Conservation (phyloP, 2,888 invertebrate species). For the Erynnis tages region DNA sequence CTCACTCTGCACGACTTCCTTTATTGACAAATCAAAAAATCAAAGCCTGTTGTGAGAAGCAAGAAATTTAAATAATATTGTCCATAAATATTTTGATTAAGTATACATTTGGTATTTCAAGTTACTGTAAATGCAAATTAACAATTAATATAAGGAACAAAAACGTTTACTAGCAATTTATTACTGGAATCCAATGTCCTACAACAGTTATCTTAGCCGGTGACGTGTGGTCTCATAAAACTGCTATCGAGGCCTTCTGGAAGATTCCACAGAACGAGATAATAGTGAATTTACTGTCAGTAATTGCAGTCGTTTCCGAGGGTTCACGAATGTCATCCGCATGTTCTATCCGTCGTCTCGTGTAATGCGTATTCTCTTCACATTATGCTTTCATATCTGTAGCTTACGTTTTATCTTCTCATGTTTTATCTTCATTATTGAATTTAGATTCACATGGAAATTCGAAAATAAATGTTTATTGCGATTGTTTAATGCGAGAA, state of each 20-base stretch:
- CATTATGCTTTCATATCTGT: neutral
- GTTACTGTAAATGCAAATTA: too few relatives aligned
- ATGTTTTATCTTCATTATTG: conserved; percentile 11
- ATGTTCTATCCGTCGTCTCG: neutral
- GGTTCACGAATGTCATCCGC: conserved; percentile 17
- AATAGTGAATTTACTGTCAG: conserved; percentile 20
- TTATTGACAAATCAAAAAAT: too few relatives aligned
- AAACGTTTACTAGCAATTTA: too few relatives aligned
- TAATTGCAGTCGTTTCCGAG: conserved; percentile 4
- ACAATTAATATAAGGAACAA: too few relatives aligned
- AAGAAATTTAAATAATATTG: too few relatives aligned
- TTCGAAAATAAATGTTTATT: neutral
- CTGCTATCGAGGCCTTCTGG: conserved; percentile 11
- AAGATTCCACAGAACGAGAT: conserved; percentile 19
- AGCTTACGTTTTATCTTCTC: conserved; percentile 5
- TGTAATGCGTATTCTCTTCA: conserved; percentile 14
- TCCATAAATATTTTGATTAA: too few relatives aligned
- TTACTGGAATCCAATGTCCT: neutral
- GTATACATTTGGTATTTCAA: too few relatives aligned
- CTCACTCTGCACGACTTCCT: too few relatives aligned
- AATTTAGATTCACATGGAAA: neutral
- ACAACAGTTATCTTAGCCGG: neutral
- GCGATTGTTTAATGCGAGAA: too few relatives aligned
- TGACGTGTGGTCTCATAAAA: conserved; percentile 6
- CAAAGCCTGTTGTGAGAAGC: too few relatives aligned